Evolutionary conservation across 1,140 invertebrate genomes (phyloP).

Genomic region (Drosophila murphyi): DNA sequence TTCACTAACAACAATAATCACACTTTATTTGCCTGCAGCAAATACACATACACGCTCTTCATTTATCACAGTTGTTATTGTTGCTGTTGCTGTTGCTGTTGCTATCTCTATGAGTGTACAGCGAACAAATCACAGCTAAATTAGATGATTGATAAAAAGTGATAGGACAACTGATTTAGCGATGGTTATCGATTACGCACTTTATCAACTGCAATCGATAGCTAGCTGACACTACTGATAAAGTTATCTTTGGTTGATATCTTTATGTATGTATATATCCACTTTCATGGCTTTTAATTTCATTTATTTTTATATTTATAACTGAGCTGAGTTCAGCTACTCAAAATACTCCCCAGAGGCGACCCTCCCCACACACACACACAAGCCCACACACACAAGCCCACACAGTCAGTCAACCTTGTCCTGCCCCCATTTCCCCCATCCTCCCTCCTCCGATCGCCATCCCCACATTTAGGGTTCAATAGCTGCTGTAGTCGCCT

Average conservation of each 20-base stretch:
- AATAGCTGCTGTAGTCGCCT: conserved; percentile 17
- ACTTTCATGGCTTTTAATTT: conserved; percentile 6
- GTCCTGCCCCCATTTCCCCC: background rate
- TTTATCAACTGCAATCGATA: conserved; percentile 4
- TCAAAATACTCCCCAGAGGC: background rate
- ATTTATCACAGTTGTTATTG: background rate
- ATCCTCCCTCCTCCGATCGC: background rate
- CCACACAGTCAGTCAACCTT: conserved; percentile 5
- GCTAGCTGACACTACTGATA: background rate
- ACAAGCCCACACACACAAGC: no score
- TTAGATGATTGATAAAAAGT: conserved; percentile 9
- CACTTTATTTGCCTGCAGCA: conserved; percentile 2
- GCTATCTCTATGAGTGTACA: background rate
- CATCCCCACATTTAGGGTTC: conserved; percentile 7
- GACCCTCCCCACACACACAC: no score
- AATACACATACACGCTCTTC: background rate
- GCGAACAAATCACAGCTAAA: conserved; percentile 21
- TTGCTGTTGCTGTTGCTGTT: background rate
- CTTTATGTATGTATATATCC: conserved; percentile 6
- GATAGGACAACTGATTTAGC: background rate
- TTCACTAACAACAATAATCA: conserved; percentile 43
- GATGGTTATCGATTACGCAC: conserved; percentile 3
- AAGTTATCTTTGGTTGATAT: background rate
- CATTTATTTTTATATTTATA: background rate
- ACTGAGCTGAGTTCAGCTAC: background rate